Evolutionary conservation across 2,113 vertebrate species (phyloP).

Genomic region (Felis chaus): DNA sequence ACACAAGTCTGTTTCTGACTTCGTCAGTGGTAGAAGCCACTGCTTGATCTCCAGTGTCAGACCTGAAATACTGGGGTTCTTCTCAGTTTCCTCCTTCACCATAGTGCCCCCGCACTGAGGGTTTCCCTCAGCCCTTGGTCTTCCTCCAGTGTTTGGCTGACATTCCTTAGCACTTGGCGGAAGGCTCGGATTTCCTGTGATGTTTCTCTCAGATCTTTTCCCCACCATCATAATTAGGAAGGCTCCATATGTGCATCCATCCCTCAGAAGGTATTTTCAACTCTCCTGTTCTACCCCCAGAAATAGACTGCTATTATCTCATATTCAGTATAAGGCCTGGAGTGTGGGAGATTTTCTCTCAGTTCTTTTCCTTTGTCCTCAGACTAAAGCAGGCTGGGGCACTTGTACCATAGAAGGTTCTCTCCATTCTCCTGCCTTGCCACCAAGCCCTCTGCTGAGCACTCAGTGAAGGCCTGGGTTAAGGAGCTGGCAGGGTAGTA

Average conservation of each 20-base stretch:
- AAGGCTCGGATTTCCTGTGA: neutral
- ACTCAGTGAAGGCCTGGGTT: neutral
- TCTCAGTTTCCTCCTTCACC: neutral
- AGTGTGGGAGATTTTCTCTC: neutral
- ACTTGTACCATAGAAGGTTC: neutral
- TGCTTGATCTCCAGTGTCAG: neutral
- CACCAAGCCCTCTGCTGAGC: no score
- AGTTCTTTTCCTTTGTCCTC: neutral
- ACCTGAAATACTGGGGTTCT: rapidly evolving
- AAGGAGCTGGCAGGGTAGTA: neutral
- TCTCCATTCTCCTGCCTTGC: neutral
- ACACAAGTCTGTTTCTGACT: neutral
- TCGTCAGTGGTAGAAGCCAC: neutral
- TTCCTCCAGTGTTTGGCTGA: rapidly evolving
- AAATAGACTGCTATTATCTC: neutral
- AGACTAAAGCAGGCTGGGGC: no score
- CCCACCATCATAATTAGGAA: neutral
- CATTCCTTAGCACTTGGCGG: neutral
- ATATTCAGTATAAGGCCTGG: neutral
- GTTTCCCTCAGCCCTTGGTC: neutral
- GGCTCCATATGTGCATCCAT: rapidly evolving
- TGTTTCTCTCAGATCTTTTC: neutral
- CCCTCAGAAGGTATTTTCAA: neutral
- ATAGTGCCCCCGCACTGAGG: rapidly evolving
- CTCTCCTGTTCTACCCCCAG: neutral